phyloP scores from a whole-genome alignment of 2,888 invertebrate genomes.

The Drymonia ruficornis region DNA sequence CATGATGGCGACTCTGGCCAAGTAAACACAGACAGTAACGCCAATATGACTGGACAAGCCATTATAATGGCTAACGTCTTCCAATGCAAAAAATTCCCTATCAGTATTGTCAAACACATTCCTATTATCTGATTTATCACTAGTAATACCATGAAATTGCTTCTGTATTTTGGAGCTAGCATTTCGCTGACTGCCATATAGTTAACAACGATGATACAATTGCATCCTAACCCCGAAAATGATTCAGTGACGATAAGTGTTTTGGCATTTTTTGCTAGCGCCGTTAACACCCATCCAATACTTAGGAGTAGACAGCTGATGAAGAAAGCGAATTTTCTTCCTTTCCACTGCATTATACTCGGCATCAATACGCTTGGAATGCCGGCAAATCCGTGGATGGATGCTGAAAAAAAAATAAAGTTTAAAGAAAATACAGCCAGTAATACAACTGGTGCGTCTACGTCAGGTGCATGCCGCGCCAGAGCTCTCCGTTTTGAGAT shows the following conservation, averaged over 20 bases:
- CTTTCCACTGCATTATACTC: constrained; percentile 30
- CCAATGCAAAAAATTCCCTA: constrained; percentile 30
- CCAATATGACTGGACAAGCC: constrained; percentile 18
- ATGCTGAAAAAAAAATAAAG: constrained; percentile 30
- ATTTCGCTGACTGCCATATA: constrained; percentile 33
- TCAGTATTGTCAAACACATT: constrained; percentile 16
- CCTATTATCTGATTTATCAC: constrained; percentile 22
- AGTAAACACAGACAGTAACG: constrained; percentile 12
- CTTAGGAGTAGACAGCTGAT: constrained; percentile 20
- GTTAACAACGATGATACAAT: constrained; percentile 26
- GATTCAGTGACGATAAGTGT: constrained; percentile 22
- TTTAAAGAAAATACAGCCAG: too few species aligned
- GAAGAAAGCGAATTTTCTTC: constrained; percentile 29
- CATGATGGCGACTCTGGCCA: constrained; percentile 36
- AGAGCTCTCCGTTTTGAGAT: too few species aligned
- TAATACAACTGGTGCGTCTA: too few species aligned
- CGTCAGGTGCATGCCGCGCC: too few species aligned
- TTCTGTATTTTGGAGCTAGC: constrained; percentile 28
- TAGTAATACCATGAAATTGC: constrained; percentile 21
- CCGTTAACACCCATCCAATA: constrained; percentile 30
- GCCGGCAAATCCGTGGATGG: constrained; percentile 37
- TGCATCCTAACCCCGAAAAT: constrained; percentile 27
- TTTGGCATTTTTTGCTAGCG: constrained; percentile 12
- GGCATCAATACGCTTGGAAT: constrained; percentile 37
- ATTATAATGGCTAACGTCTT: constrained; percentile 26